phyloP scores from a whole-genome alignment of 2,113 vertebrate species.

The Glaucomys volans region DNA sequence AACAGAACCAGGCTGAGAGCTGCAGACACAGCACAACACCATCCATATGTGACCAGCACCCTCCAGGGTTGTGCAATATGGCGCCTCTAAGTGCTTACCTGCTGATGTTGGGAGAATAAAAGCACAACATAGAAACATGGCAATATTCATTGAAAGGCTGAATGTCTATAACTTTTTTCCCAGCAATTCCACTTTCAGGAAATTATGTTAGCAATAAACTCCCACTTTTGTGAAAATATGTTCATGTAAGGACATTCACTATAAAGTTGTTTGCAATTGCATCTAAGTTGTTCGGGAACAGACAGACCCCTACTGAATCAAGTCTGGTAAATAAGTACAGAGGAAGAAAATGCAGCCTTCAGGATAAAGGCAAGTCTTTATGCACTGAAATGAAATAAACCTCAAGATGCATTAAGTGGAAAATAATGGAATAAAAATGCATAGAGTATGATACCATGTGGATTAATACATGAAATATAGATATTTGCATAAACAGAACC shows the following conservation, averaged over 20 bases:
- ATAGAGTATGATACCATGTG: background rate
- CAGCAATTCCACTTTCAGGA: background rate
- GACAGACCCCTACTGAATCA: background rate
- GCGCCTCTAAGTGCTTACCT: accelerated
- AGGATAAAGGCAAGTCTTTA: background rate
- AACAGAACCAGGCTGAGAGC: background rate
- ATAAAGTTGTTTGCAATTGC: background rate
- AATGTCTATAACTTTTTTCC: background rate
- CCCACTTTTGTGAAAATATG: background rate
- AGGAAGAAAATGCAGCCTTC: background rate
- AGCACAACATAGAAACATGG: background rate
- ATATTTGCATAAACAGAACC: background rate
- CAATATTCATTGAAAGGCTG: background rate
- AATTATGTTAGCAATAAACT: background rate
- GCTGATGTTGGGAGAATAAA: background rate
- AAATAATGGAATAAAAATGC: background rate
- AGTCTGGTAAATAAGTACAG: background rate
- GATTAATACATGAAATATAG: background rate
- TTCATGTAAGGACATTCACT: background rate
- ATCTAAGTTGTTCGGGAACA: background rate
- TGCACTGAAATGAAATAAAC: background rate
- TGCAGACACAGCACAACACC: background rate
- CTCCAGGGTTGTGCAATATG: background rate
- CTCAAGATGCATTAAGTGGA: background rate
- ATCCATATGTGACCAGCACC: accelerated